These are phyloP conservation scores for Porites lutea DNA, from an alignment of 64 coral and sea anemone species.

Conservation along the genomic window DNA sequence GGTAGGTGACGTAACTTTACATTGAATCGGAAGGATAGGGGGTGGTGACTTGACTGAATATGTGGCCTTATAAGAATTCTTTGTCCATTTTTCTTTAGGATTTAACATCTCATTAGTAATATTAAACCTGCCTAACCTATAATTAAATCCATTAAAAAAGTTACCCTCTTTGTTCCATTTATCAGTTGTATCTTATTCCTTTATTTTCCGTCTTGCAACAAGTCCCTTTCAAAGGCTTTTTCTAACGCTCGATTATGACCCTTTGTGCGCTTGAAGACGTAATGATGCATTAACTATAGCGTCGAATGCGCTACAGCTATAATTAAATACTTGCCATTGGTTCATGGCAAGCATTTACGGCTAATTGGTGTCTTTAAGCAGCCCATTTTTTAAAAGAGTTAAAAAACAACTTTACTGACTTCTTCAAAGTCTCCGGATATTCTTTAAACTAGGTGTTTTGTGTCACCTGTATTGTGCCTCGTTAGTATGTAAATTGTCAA, in stretches of 20 bases:
- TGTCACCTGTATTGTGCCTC: not conserved
- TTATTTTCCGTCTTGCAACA: not conserved
- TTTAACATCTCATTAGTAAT: not conserved
- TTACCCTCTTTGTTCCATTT: not conserved
- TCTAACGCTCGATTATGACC: not conserved
- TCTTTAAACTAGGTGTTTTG: not conserved
- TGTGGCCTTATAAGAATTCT: not conserved
- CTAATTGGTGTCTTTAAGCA: not conserved
- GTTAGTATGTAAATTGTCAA: not conserved
- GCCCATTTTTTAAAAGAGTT: not conserved
- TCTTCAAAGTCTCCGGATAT: too few species aligned
- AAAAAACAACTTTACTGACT: too few species aligned
- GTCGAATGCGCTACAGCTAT: not conserved
- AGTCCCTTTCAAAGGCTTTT: conserved; percentile 16
- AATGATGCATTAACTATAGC: conserved; percentile 11
- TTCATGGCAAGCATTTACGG: not conserved
- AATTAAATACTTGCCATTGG: not conserved
- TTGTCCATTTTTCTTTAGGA: not conserved
- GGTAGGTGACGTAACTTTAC: conserved; percentile 19
- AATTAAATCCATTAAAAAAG: conserved; percentile 12
- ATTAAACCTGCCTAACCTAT: not conserved
- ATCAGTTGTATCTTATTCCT: not conserved
- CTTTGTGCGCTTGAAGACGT: not conserved
- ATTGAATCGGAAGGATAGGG: not conserved
- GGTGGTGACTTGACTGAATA: not conserved